Conservation (phyloP, 2,888 invertebrate genomes). For the Anticlea derivata region DNA sequence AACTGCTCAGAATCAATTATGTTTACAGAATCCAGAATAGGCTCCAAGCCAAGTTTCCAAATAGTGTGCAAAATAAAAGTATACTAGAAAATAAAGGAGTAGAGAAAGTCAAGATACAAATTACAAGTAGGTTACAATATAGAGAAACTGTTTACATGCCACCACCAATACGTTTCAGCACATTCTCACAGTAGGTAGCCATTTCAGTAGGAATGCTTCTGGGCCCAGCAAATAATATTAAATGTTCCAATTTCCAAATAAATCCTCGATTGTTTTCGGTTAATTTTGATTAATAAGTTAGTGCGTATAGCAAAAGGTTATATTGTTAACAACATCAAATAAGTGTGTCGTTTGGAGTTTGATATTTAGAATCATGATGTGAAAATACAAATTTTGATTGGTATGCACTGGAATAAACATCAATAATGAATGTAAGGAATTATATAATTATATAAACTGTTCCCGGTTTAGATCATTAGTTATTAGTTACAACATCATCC, state of each 20-base stretch:
- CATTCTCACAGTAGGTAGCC: slow-evolving; percentile 66
- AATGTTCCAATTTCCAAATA: slow-evolving; percentile 49
- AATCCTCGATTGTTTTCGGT: slow-evolving; percentile 41
- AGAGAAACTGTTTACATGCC: slow-evolving; percentile 58
- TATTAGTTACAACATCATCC: too few relatives aligned
- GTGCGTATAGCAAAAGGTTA: slow-evolving; percentile 55
- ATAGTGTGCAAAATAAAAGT: slow-evolving; percentile 39
- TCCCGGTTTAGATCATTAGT: too few relatives aligned
- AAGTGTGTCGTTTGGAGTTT: slow-evolving; percentile 59
- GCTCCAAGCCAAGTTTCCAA: slow-evolving; percentile 32
- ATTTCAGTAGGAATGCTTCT: slow-evolving; percentile 54
- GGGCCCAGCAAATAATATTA: slow-evolving; percentile 55
- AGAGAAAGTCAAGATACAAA: slow-evolving; percentile 39
- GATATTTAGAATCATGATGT: slow-evolving; percentile 33
- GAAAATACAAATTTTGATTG: neutral
- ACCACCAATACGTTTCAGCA: slow-evolving; percentile 64
- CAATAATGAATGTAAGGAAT: too few relatives aligned
- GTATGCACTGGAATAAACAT: slow-evolving; percentile 12
- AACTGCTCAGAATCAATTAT: neutral
- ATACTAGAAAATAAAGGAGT: slow-evolving; percentile 34
- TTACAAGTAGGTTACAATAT: slow-evolving; percentile 39
- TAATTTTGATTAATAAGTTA: slow-evolving; percentile 45
- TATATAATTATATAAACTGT: too few relatives aligned
- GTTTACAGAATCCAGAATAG: slow-evolving; percentile 15
- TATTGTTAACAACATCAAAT: slow-evolving; percentile 55